phyloP scores from a whole-genome alignment of 2,888 invertebrate genomes.

The Microchrysa polita region DNA sequence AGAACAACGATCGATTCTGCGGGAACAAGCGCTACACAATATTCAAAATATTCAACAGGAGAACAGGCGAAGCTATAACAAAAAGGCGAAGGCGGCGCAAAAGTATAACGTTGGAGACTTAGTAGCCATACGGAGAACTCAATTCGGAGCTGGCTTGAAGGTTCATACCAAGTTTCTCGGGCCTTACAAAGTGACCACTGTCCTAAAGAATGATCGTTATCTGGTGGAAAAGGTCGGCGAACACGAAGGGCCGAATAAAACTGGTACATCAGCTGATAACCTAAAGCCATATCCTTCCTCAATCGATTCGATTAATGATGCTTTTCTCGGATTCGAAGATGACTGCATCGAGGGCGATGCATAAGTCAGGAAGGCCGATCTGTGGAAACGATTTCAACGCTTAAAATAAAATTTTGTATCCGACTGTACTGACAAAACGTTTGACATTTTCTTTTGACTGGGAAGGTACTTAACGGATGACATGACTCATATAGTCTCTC shows the following conservation, averaged over 20 bases:
- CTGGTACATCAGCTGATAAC: conserved; percentile 9
- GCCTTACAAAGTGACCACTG: conserved; percentile 54
- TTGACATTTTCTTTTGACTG: too few relatives aligned
- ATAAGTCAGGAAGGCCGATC: too few relatives aligned
- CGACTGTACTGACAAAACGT: too few relatives aligned
- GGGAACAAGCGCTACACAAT: not conserved
- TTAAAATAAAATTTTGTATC: too few relatives aligned
- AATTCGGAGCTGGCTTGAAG: conserved; percentile 58
- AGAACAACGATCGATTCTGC: not conserved
- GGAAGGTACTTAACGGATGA: too few relatives aligned
- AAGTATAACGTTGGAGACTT: conserved; percentile 50
- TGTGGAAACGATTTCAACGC: too few relatives aligned
- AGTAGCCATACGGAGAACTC: conserved; percentile 57
- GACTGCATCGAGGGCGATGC: too few relatives aligned
- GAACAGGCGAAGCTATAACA: conserved; percentile 48
- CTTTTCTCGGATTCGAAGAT: too few relatives aligned
- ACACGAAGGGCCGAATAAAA: conserved; percentile 36
- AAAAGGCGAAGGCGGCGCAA: conserved; percentile 42
- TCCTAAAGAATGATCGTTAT: conserved; percentile 10
- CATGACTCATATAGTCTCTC: too few relatives aligned
- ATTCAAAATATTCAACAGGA: conserved; percentile 48
- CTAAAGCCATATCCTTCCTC: conserved; percentile 20
- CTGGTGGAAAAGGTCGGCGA: conserved; percentile 51
- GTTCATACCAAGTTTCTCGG: conserved; percentile 57
- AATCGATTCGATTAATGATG: not conserved